Base-by-base conservation (phyloP, 2,888 invertebrate species). In the Pharmacophagus antenor region DNA sequence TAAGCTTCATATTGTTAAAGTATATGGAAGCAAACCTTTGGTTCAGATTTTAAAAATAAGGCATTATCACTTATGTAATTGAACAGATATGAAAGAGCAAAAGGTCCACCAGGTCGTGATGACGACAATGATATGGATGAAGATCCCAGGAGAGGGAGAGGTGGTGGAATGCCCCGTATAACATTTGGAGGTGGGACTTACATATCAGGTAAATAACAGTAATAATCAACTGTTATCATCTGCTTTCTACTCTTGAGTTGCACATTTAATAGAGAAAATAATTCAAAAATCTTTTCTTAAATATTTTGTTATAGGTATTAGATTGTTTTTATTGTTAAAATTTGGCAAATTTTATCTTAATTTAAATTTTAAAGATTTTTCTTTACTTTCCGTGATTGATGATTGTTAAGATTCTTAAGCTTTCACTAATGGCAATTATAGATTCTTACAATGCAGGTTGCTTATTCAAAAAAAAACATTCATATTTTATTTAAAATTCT, bases 31-130 rank as follows among this genome's bases (percentile, higher is more conserved):
- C n/a, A n/a, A n/a, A n/a, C n/a, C n/a, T n/a, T n/a, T n/a, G n/a
- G n/a, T n/a, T n/a, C n/a, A n/a, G n/a, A n/a, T n/a, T n/a, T n/a
- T n/a, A n/a, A n/a, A n/a, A n/a, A n/a, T n/a, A n/a, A n/a, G n/a
- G n/a, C n/a, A n/a, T n/a, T n/a, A n/a, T n/a, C n/a, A n/a, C n/a
- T n/a, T 27, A 10, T 27, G 10, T 25, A 54, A 17, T 42, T 57
- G 12, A 47, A 5, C 77, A 94, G 97, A 76, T 99, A 97, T 91
- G 98, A 99, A 84, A 94, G 96, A 76, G 94, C 97, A 12, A 95
- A 95, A 80, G 91, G 94, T 56, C 98, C 95, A 72, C 93, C 97
- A 23, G 98, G 98, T 4, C 95, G 98, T 76, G 98, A 98, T 79
- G 95, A 95, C 8, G 96, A 97, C 73, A 92, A 94, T 70, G 96